phyloP scores from a whole-genome alignment of 2,888 invertebrate species.

The Pseudolycoriella hygida region DNA sequence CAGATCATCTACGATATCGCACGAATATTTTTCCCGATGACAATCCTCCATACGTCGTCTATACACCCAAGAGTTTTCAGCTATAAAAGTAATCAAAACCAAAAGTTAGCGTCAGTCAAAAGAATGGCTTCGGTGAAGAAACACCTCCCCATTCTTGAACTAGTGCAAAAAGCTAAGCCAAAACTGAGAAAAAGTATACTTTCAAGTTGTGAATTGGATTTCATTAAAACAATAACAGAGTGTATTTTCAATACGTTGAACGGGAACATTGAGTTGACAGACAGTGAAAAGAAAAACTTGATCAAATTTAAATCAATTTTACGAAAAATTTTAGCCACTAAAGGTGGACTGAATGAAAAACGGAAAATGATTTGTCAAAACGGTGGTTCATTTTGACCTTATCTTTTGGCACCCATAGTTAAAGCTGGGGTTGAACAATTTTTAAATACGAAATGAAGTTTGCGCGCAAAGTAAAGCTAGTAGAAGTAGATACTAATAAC shows the following conservation, averaged over 20 bases:
- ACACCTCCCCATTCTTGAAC: not conserved
- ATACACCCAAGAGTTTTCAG: not conserved
- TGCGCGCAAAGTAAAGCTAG: not conserved
- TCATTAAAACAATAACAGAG: slow-evolving; percentile 1
- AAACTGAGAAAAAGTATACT: not conserved
- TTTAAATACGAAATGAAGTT: not conserved
- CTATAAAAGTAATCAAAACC: not conserved
- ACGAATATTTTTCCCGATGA: slow-evolving; percentile 1
- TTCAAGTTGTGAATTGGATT: not conserved
- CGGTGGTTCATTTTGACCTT: slow-evolving; percentile 1
- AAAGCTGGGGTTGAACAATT: not conserved
- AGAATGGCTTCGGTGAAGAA: slow-evolving; percentile 2
- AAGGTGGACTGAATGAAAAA: not conserved
- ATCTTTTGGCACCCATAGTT: not conserved
- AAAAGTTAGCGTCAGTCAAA: not conserved
- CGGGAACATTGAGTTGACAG: not conserved
- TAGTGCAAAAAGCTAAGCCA: not conserved
- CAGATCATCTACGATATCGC: not conserved
- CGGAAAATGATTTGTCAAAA: not conserved
- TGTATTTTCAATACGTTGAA: slow-evolving; percentile 3
- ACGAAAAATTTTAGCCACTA: not conserved
- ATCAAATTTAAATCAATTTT: not conserved
- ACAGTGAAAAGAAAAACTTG: not conserved
- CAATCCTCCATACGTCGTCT: slow-evolving; percentile 2
- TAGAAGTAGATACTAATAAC: not conserved